A percentile compares a stretch with the other conserved stretches of the same genome.
Evolutionary conservation across 2,888 invertebrate species (phyloP).

Genomic region (Macrophya annulata): DNA sequence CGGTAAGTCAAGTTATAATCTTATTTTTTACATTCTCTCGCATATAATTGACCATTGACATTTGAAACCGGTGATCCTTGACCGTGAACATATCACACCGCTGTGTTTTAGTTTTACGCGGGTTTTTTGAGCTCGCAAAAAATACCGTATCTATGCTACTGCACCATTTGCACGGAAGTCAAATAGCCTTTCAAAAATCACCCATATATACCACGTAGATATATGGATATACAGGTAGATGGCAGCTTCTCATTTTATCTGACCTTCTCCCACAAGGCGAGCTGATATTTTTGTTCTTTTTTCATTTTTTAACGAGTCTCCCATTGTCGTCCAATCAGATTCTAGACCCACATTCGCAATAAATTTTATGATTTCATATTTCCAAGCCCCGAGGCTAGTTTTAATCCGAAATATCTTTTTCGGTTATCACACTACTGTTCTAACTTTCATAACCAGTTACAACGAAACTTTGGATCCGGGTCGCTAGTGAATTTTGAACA

Average conservation of each 20-base stretch:
- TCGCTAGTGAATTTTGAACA: slow-evolving; percentile 16
- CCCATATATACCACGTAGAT: background rate
- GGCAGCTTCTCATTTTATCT: background rate
- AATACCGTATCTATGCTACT: background rate
- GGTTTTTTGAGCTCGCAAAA: background rate
- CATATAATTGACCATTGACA: background rate
- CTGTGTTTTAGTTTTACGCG: slow-evolving; percentile 4
- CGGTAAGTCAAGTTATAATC: background rate
- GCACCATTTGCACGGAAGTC: background rate
- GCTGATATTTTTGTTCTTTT: background rate
- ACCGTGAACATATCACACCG: background rate
- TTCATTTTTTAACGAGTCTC: background rate
- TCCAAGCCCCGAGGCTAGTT: background rate
- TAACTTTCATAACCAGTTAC: slow-evolving; percentile 43
- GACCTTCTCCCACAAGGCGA: slow-evolving; percentile 15
- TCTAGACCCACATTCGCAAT: background rate
- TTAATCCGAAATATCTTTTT: slow-evolving; percentile 9
- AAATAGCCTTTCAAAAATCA: slow-evolving; percentile 14
- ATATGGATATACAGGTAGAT: background rate
- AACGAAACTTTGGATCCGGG: slow-evolving; percentile 18
- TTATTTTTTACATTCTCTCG: background rate
- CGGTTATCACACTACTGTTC: background rate
- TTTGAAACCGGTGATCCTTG: slow-evolving; percentile 24
- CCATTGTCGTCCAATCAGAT: slow-evolving; percentile 9
- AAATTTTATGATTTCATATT: slow-evolving; percentile 4